These are phyloP conservation scores for Reticulitermes lucifugus DNA, from an alignment of 2,888 invertebrate species.

Conservation along the genomic window DNA sequence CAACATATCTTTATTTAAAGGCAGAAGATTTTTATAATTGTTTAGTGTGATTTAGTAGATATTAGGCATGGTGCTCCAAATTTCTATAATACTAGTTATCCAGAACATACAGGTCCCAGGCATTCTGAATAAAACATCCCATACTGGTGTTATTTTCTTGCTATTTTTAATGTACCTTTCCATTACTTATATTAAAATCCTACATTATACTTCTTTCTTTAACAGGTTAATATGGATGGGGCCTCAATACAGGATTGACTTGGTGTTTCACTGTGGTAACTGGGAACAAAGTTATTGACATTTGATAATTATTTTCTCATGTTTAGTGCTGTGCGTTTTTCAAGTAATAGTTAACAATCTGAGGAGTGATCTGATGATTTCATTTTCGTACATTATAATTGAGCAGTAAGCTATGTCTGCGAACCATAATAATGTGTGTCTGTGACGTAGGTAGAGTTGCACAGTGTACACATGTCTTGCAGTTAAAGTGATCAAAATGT, in stretches of 20 bases:
- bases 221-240: background rate
- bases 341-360: background rate
- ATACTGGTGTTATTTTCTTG: too few species aligned
- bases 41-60: too few species aligned
- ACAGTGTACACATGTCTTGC: background rate
- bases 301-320: conserved; percentile 36
- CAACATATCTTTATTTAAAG: too few species aligned
- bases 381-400: background rate
- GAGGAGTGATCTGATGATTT: background rate
- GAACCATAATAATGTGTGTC: background rate
- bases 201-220: background rate
- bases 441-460: conserved; percentile 18
- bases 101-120: too few species aligned
- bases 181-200: too few species aligned
- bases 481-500: background rate
- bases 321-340: conserved; percentile 1
- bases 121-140: too few species aligned
- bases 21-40: too few species aligned
- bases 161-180: too few species aligned
- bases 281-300: conserved; percentile 40
- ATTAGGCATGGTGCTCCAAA: too few species aligned
- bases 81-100: too few species aligned
- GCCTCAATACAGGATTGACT: conserved; percentile 18
- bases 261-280: conserved; percentile 32
- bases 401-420: background rate